phyloP scores from a whole-genome alignment of 2,797 vertebrate genomes.

The Scolopax bukidnonensis region DNA sequence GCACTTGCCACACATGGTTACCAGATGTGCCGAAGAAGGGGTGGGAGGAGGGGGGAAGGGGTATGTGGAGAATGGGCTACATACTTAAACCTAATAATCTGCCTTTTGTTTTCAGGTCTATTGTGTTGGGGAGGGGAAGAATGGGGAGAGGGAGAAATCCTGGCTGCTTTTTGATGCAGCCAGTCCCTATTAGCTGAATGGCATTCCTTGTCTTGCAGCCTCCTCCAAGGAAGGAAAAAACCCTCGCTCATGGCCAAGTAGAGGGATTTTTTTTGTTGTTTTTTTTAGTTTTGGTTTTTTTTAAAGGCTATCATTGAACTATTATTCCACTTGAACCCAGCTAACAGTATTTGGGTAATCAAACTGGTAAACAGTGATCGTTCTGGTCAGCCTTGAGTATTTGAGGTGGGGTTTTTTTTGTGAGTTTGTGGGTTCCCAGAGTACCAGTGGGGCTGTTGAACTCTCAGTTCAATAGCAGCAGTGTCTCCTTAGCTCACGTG shows the following conservation, averaged over 20 bases:
- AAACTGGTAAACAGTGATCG: neutral
- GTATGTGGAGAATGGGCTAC: slow-evolving; percentile 81
- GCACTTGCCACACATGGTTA: slow-evolving; percentile 92
- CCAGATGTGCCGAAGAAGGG: slow-evolving; percentile 92
- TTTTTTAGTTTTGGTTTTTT: neutral
- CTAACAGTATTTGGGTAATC: slow-evolving; percentile 1
- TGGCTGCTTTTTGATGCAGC: slow-evolving; percentile 82
- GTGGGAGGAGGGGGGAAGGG: slow-evolving; percentile 78
- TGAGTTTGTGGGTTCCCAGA: neutral
- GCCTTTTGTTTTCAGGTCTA: slow-evolving; percentile 89
- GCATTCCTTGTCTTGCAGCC: slow-evolving; percentile 83
- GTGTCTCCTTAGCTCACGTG: neutral
- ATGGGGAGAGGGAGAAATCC: slow-evolving; percentile 64
- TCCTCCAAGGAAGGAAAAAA: slow-evolving; percentile 43
- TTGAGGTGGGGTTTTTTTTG: neutral
- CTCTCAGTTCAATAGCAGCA: neutral
- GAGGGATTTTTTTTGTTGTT: neutral
- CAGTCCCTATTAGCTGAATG: slow-evolving; percentile 83
- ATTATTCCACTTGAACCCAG: slow-evolving; percentile 12
- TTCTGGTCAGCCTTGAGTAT: neutral
- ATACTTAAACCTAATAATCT: slow-evolving; percentile 89
- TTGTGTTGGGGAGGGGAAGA: slow-evolving; percentile 81
- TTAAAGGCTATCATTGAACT: neutral
- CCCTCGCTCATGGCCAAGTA: slow-evolving; percentile 32
- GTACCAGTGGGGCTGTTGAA: neutral